Base-by-base conservation (phyloP, 2,113 vertebrate species). In the Hyperopisus bebe region DNA sequence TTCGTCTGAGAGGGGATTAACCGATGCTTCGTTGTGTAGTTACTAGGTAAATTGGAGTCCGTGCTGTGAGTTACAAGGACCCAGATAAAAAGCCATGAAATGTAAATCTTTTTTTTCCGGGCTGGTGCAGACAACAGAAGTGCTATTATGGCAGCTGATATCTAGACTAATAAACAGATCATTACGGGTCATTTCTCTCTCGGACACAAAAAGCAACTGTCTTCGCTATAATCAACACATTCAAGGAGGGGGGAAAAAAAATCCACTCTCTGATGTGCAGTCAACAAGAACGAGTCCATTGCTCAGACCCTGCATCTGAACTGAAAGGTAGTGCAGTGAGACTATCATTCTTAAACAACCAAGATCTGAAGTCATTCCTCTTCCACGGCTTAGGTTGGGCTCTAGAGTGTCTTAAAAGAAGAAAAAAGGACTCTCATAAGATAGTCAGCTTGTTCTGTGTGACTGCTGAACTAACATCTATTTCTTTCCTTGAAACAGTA, bases 141-240 rank as follows among this genome's bases (percentile, higher is more conserved):
- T 7, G 27, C 42, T 66, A 89, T 86, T 89, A 89, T 24, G 3
- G 48, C 27, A 89, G 82, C 51, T 70, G 82, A 86, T 89, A 83
- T 66, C 82, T 55, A 31, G 44, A 66, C 51, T 70, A 89, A 89
- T 85, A 86, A 89, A 70, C 80, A 86, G 89, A 55, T 15, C 2
- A 83, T 89, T 88, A 91, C 82, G 24, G 82, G 89, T 42, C 44
- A 48, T 51, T 88, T 88, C 42, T 83, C 83, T 48, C 31, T 31
- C 27, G 82, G 88, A 90, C 70, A 62, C 62, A 90, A 51, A 35
- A 80, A 87, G n/a, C 7, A 89, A 82, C 35, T 46, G 50, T 88
- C 55, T 58, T 48, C 5, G 3, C 51, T 35, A 58, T 85, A 88
- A 89, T 85, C 47, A 85, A 58, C 50, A 84, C 5, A 19, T 84